Conservation (phyloP, 2,113 vertebrate species). For the Genyomyrus donnyi region DNA sequence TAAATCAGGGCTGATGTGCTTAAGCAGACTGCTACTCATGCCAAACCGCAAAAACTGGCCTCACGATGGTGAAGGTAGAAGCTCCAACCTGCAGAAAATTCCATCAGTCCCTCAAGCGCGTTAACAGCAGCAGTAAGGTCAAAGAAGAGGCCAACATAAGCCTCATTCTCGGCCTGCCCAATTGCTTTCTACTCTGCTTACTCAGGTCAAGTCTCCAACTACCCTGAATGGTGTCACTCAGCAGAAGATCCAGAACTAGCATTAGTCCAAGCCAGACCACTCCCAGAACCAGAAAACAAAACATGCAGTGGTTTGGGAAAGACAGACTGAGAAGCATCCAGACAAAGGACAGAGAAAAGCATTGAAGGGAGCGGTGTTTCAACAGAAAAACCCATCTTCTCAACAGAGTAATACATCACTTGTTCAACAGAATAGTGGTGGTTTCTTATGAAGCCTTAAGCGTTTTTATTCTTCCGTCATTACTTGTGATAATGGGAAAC, state of each 20-base stretch:
- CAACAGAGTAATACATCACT: neutral
- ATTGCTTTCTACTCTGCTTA: neutral
- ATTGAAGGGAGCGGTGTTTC: neutral
- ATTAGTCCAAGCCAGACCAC: neutral
- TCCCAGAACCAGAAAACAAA: neutral
- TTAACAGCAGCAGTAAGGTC: neutral
- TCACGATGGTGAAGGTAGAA: neutral
- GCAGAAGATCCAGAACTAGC: neutral
- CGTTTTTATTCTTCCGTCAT: neutral
- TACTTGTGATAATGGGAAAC: neutral
- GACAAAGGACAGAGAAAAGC: conserved; percentile 18
- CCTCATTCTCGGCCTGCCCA: neutral
- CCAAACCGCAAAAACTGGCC: neutral
- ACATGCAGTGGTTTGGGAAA: neutral
- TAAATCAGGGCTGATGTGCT: neutral
- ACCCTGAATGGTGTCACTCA: neutral
- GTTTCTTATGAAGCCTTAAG: neutral
- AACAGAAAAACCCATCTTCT: neutral
- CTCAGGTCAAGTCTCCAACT: neutral
- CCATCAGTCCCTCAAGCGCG: neutral
- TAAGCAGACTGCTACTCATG: neutral
- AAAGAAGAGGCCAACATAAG: conserved; percentile 14
- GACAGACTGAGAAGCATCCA: conserved; percentile 7
- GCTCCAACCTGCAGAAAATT: neutral
- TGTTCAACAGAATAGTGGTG: neutral